A percentile compares a stretch with the other conserved stretches of the same genome.
Conservation (phyloP, 23 tunicate species). For the Diplosoma virens region DNA sequence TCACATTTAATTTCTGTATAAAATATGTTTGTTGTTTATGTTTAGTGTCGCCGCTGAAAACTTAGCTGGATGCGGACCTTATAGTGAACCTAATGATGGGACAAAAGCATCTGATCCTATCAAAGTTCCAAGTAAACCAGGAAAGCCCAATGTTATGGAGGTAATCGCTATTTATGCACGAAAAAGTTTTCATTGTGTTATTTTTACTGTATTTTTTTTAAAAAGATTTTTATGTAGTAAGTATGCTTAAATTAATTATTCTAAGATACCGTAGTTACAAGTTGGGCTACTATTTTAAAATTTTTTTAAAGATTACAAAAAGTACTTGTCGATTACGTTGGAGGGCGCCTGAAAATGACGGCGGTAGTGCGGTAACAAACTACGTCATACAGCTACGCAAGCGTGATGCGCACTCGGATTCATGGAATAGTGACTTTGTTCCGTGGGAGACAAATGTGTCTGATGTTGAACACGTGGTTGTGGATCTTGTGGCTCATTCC, state of each 20-base stretch:
- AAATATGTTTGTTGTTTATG: no score
- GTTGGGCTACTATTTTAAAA: no score
- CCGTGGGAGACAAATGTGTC: conserved; percentile 79
- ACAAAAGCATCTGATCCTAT: conserved; percentile 71
- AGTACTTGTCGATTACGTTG: conserved; percentile 79
- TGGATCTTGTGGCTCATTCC: conserved; percentile 76
- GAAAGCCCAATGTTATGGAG: conserved; percentile 88
- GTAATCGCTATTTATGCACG: no score
- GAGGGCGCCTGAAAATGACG: conserved; percentile 77
- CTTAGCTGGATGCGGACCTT: conserved; percentile 75
- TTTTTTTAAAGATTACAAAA: conserved; percentile 51
- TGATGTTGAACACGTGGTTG: conserved; percentile 79
- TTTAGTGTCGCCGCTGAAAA: conserved; percentile 94
- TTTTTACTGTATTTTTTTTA: no score
- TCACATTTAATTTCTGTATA: no score
- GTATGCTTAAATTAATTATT: no score
- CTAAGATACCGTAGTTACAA: no score
- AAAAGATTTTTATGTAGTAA: no score
- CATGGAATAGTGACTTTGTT: conserved; percentile 81
- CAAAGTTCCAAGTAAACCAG: conserved; percentile 94
- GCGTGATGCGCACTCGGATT: conserved; percentile 29
- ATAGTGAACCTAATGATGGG: conserved; percentile 77
- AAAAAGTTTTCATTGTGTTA: not conserved
- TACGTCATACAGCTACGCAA: conserved; percentile 71
- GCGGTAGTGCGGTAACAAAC: conserved; percentile 66